Evolutionary conservation across 1,140 invertebrate species (phyloP).

Genomic region (Pinna nobilis): DNA sequence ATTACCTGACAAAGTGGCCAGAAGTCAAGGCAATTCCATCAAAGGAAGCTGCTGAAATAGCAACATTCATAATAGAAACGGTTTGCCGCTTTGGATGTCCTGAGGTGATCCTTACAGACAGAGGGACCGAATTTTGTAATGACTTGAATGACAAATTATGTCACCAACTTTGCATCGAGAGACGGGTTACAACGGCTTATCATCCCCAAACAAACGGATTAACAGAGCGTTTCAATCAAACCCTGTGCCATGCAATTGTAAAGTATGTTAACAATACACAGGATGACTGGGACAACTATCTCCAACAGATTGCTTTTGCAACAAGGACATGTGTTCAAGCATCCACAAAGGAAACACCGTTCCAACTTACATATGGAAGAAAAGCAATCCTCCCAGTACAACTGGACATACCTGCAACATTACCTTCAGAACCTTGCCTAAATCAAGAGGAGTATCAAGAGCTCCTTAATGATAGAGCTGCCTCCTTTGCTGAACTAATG

Average conservation of each 20-base stretch:
- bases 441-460: not conserved
- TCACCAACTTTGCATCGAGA: not conserved
- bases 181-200: conserved; percentile 3
- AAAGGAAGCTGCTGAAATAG: no score
- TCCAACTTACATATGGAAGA: conserved; percentile 19
- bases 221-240: conserved; percentile 19
- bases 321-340: conserved; percentile 25
- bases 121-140: conserved; percentile 23
- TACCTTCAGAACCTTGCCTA: not conserved
- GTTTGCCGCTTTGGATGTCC: conserved; percentile 21
- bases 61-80: conserved; percentile 13
- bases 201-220: conserved; percentile 26
- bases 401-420: conserved; percentile 14
- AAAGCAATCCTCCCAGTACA: conserved; percentile 23
- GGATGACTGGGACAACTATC: conserved; percentile 24
- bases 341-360: conserved; percentile 28
- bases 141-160: conserved; percentile 1
- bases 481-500: conserved; percentile 10
- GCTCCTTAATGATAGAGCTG: not conserved
- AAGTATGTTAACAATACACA: conserved; percentile 31
- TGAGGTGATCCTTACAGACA: not conserved
- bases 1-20: conserved; percentile 9
- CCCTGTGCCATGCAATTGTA: conserved; percentile 2
- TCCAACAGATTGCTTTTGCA: conserved; percentile 32
- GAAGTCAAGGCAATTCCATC: conserved; percentile 1